phyloP scores from a whole-genome alignment of 2,113 vertebrate species.

The Leptodactylus fuscus region DNA sequence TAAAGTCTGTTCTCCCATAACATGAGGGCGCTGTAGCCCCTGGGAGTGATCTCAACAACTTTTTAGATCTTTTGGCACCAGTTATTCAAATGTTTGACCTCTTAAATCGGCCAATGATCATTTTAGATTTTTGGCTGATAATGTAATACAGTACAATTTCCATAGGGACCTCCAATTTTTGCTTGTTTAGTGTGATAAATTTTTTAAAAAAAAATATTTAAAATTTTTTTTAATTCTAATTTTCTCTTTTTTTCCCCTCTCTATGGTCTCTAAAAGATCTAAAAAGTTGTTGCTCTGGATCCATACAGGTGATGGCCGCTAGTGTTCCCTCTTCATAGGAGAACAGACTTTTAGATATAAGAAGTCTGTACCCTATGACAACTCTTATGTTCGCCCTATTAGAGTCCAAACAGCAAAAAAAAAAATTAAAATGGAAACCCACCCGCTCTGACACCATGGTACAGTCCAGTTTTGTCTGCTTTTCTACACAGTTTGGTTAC shows the following conservation, averaged over 20 bases:
- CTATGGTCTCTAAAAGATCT: not conserved
- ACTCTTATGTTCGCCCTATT: not conserved
- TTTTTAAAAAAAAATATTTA: no score
- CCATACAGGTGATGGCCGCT: not conserved
- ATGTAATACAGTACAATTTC: no score
- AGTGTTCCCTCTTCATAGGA: not conserved
- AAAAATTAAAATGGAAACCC: not conserved
- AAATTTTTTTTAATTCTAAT: not conserved
- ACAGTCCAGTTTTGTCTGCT: slow-evolving; percentile 92
- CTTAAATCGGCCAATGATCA: not conserved
- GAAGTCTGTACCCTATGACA: not conserved
- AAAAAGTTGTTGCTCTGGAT: not conserved
- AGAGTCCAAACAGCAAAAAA: no score
- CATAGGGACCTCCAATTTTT: no score
- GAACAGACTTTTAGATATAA: not conserved
- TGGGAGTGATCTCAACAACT: not conserved
- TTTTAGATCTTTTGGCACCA: not conserved
- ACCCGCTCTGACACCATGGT: slow-evolving; percentile 1
- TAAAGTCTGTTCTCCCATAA: not conserved
- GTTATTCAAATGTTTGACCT: not conserved
- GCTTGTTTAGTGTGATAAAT: no score
- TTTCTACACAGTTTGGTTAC: slow-evolving; percentile 95
- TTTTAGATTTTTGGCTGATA: no score
- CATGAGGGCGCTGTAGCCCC: not conserved
- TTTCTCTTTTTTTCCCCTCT: not conserved